Evolutionary conservation across 2,113 vertebrate genomes (phyloP), one percentile per base, ranked within the genome.

Genomic region (Stegastes partitus): DNA sequence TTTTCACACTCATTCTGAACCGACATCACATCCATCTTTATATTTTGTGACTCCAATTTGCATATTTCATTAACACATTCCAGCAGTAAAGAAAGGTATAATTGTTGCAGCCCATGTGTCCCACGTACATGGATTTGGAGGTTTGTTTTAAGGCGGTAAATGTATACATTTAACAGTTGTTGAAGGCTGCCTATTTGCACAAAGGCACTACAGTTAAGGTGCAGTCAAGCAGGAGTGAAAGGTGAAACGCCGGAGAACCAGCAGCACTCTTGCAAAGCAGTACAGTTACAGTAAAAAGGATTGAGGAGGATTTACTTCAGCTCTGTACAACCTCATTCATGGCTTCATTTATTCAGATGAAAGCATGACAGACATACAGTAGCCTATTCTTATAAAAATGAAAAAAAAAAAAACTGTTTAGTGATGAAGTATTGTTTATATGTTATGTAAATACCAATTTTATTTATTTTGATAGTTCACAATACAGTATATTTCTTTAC

Each of bases 381-480:
- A 90, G 91, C 91, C 82, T 87, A 87, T 91, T 90, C 91, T 86
- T 86, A 85, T 69, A 63, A 26, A 69, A 74, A 56, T 31, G 68
- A 72, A 55, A 82, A 54, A 59, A 64, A 68, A 87, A 69, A 67
- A 77, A 85, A 77, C 45, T 8, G 87, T 91, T 90, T 83, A 59
- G 74, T 88, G 89, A 84, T 86, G 80, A 87, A 85, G 72, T 91
- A 87, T 91, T 85, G 90, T 94, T 94, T 93, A 85, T 92, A 93
- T 91, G 88, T 92, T 84, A 85, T 94, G 93, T 94, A 94, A 91
- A 94, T 93, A 95, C 91, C 92, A 83, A 91, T 91, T 94, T 90
- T 26, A 92, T 94, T 95, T 94, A 94, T 95, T 94, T 94, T 94
- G 91, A 93, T 94, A 94, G 90, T 90, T 85, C 82, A 91, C 90